A percentile compares a stretch with the other conserved stretches of the same genome.
These are phyloP conservation scores for Regulus satrapa DNA, from an alignment of 2,113 vertebrate species.

Conservation along the genomic window DNA sequence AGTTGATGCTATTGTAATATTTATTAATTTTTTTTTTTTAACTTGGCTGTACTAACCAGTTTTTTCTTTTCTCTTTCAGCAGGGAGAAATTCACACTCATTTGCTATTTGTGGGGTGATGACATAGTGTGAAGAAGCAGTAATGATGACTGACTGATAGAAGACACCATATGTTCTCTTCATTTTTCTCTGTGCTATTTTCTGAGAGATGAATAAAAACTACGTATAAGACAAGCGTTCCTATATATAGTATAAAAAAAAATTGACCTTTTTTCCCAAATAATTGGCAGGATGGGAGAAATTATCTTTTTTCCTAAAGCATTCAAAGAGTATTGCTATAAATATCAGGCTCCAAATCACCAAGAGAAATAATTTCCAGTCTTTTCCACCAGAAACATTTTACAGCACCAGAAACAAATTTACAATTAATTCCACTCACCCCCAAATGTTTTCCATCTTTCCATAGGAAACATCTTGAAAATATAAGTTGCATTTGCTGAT, in stretches of 20 bases:
- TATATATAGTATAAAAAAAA: neutral
- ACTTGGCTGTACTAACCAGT: slow-evolving; percentile 8
- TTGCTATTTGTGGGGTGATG: slow-evolving; percentile 63
- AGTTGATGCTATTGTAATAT: slow-evolving; percentile 28
- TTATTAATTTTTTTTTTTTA: slow-evolving; percentile 14
- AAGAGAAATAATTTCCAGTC: neutral
- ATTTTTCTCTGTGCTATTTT: slow-evolving; percentile 37
- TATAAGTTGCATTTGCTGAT: neutral
- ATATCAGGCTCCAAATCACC: neutral
- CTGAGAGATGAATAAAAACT: slow-evolving; percentile 39
- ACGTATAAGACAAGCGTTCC: neutral
- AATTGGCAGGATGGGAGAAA: neutral
- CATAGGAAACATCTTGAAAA: neutral
- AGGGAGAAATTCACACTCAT: slow-evolving; percentile 51
- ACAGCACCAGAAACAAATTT: neutral
- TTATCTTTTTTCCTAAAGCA: neutral
- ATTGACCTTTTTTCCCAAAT: neutral
- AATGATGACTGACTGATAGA: slow-evolving; percentile 61
- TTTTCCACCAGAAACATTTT: neutral
- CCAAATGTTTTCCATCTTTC: neutral
- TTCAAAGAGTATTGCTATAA: neutral
- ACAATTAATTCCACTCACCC: neutral
- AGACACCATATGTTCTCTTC: slow-evolving; percentile 67
- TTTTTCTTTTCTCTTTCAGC: slow-evolving; percentile 6
- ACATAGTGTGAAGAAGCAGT: slow-evolving; percentile 52